A percentile compares a stretch with the other conserved stretches of the same genome.
Evolutionary conservation across 2,797 vertebrate species (phyloP).

Genomic region (Notoglanidium macrostoma): DNA sequence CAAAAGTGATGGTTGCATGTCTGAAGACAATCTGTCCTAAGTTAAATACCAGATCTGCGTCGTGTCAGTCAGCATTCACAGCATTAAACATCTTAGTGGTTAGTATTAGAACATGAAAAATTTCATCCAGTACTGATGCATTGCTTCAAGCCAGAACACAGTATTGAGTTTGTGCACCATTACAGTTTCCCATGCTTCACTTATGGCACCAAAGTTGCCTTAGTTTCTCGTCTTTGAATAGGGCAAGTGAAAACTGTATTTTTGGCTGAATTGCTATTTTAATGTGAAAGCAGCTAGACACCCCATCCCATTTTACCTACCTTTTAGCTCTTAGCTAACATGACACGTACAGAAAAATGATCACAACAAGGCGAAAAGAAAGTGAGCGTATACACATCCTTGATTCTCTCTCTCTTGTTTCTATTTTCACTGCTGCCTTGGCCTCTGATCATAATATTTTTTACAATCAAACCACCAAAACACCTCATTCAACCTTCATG

Average conservation of each 20-base stretch:
- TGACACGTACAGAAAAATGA: not conserved
- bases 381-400: not conserved
- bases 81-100: not conserved
- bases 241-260: not conserved
- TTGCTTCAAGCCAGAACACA: not conserved
- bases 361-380: not conserved
- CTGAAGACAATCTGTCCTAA: not conserved
- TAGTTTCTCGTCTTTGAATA: not conserved
- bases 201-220: not conserved
- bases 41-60: not conserved
- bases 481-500: conserved; percentile 49
- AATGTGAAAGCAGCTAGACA: not conserved
- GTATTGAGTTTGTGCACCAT: not conserved
- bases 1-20: not conserved
- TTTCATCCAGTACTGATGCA: no score
- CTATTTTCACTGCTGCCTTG: not conserved
- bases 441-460: conserved; percentile 21
- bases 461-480: conserved; percentile 1
- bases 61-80: not conserved
- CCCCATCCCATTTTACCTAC: not conserved
- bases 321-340: not conserved
- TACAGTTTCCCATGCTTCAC: not conserved
- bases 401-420: not conserved
- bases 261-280: not conserved
- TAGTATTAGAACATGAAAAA: not conserved